Evolutionary conservation across 2,888 invertebrate genomes (phyloP).

Genomic region (Drosophila stalkeri): DNA sequence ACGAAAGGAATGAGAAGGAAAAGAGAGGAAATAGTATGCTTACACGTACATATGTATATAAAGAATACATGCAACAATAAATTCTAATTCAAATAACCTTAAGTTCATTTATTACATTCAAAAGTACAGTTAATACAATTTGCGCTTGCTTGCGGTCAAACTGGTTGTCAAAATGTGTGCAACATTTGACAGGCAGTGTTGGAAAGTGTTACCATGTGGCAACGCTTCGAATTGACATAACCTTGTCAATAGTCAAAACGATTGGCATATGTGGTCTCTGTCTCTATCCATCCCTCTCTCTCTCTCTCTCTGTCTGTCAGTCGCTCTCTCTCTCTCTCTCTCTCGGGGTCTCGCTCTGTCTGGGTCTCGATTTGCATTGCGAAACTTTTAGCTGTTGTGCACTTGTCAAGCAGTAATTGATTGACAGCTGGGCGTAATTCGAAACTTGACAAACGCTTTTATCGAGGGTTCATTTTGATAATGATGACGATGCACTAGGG

Average conservation of each 20-base stretch:
- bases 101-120: no score
- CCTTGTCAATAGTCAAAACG: constrained; percentile 21
- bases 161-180: constrained; percentile 7
- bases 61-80: background rate
- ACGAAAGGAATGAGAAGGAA: background rate
- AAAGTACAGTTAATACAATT: background rate
- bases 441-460: constrained; percentile 63
- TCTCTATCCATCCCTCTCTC: background rate
- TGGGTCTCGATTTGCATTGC: constrained; percentile 26
- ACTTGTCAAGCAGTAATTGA: constrained; percentile 62
- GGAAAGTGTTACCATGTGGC: background rate
- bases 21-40: background rate
- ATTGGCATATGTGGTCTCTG: constrained; percentile 32
- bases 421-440: constrained; percentile 72
- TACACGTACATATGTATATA: no score
- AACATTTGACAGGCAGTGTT: constrained; percentile 6
- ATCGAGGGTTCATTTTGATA: constrained; percentile 57
- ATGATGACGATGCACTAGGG: constrained; percentile 39
- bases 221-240: constrained; percentile 8
- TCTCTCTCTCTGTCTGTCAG: background rate
- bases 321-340: background rate
- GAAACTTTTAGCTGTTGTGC: constrained; percentile 32
- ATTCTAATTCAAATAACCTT: no score
- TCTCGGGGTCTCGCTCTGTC: background rate
- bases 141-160: background rate